phyloP scores from a whole-genome alignment of 2,888 invertebrate genomes.

The Troides oblongomaculatus region DNA sequence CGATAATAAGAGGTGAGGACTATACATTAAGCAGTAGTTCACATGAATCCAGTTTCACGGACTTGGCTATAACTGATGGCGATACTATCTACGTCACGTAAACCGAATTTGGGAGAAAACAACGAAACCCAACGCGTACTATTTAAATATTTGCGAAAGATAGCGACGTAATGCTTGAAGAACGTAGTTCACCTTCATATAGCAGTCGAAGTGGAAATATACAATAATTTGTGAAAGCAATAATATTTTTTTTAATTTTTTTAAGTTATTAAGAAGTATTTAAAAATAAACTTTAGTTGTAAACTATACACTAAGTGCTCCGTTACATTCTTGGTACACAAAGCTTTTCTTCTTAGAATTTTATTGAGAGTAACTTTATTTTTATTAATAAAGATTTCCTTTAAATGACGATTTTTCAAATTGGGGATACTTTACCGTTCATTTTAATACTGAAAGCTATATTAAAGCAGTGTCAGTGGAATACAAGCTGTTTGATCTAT shows the following conservation, averaged over 20 bases:
- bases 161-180: background rate
- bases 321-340: too few species aligned
- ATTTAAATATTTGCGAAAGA: constrained; percentile 30
- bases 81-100: constrained; percentile 71
- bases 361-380: too few species aligned
- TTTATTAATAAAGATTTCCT: too few species aligned
- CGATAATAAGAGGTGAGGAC: constrained; percentile 48
- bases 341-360: too few species aligned
- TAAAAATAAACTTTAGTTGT: background rate
- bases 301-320: too few species aligned
- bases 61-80: constrained; percentile 56
- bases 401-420: too few species aligned
- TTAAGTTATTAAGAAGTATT: background rate
- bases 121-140: constrained; percentile 42
- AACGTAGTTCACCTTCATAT: constrained; percentile 1
- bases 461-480: too few species aligned
- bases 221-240: background rate
- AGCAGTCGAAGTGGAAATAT: background rate
- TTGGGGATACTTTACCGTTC: too few species aligned
- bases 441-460: too few species aligned
- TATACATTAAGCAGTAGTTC: constrained; percentile 38
- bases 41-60: constrained; percentile 59
- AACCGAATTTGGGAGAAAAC: constrained; percentile 57
- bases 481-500: too few species aligned
- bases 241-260: background rate